Conservation (phyloP, 2,113 vertebrate genomes). For the Silurus asotus region DNA sequence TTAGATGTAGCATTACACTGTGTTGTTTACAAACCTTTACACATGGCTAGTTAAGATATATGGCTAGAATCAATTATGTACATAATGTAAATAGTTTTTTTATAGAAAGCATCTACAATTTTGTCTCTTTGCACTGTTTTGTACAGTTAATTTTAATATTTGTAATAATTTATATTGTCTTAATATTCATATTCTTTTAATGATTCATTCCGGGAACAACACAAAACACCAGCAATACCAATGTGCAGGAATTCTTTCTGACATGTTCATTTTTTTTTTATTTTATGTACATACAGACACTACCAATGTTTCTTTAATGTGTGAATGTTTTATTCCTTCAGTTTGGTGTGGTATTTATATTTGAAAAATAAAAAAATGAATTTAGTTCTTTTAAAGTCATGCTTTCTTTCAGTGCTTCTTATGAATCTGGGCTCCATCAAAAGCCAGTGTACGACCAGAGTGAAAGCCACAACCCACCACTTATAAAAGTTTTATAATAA, state of each 20-base stretch:
- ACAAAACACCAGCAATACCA: neutral
- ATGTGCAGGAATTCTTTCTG: neutral
- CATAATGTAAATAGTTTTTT: slow-evolving; percentile 45
- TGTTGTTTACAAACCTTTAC: slow-evolving; percentile 5
- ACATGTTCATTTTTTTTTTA: neutral
- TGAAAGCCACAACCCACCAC: neutral
- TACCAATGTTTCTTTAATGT: neutral
- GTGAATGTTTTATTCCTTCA: slow-evolving; percentile 19
- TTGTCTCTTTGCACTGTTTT: slow-evolving; percentile 48
- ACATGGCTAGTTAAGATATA: neutral
- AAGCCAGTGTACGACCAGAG: neutral
- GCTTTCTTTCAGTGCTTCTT: neutral
- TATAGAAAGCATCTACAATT: neutral
- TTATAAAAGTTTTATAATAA: neutral
- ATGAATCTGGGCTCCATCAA: neutral
- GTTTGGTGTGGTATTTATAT: slow-evolving; percentile 32
- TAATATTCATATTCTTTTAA: neutral
- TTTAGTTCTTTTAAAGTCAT: neutral
- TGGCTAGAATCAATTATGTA: neutral
- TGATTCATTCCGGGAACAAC: slow-evolving; percentile 15
- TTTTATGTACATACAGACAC: slow-evolving; percentile 1
- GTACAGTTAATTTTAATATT: slow-evolving; percentile 39
- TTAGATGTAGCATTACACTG: slow-evolving; percentile 34
- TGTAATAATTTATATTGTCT: slow-evolving; percentile 49
- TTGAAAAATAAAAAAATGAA: slow-evolving; percentile 10